These are phyloP conservation scores for Drosophila anomalata DNA, from an alignment of 2,888 invertebrate genomes.

Conservation along the genomic window DNA sequence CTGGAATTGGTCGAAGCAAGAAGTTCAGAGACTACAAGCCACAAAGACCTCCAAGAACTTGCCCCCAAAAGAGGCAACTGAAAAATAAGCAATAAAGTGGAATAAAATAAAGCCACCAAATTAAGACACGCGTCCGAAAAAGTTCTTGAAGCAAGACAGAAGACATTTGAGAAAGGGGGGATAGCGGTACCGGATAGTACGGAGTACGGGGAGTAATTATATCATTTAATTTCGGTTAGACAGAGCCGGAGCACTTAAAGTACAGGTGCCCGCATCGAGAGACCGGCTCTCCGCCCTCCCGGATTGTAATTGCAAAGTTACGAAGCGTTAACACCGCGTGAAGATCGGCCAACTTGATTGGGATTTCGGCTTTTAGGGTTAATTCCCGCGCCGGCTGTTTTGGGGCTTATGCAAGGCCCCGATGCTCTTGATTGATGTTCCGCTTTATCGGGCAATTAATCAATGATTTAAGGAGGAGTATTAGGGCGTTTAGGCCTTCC, in stretches of 20 bases:
- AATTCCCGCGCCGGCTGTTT: background rate
- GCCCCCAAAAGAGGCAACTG: constrained; percentile 2
- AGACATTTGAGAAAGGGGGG: constrained; percentile 12
- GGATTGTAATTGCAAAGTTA: constrained; percentile 59
- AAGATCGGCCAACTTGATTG: constrained; percentile 70
- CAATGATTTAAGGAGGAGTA: constrained; percentile 29
- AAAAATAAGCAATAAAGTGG: constrained; percentile 7
- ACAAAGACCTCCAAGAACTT: constrained; percentile 26
- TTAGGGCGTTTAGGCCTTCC: constrained; percentile 15
- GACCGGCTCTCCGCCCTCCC: background rate
- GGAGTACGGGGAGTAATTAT: constrained; percentile 57
- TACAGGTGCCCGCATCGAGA: constrained; percentile 21
- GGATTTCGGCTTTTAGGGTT: constrained; percentile 1
- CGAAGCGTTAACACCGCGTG: constrained; percentile 74
- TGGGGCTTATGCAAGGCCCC: constrained; percentile 17
- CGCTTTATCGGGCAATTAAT: constrained; percentile 54
- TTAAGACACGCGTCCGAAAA: constrained; percentile 64
- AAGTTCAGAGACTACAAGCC: constrained; percentile 24
- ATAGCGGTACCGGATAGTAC: constrained; percentile 23
- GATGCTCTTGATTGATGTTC: constrained; percentile 52
- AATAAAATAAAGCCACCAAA: constrained; percentile 28
- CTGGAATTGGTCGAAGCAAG: constrained; percentile 18
- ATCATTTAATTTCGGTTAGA: constrained; percentile 65
- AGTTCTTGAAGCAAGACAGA: constrained; percentile 61
- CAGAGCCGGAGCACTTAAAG: constrained; percentile 14